These are phyloP conservation scores for Holocentrus rufus DNA, from an alignment of 2,797 vertebrate species.

Conservation along the genomic window DNA sequence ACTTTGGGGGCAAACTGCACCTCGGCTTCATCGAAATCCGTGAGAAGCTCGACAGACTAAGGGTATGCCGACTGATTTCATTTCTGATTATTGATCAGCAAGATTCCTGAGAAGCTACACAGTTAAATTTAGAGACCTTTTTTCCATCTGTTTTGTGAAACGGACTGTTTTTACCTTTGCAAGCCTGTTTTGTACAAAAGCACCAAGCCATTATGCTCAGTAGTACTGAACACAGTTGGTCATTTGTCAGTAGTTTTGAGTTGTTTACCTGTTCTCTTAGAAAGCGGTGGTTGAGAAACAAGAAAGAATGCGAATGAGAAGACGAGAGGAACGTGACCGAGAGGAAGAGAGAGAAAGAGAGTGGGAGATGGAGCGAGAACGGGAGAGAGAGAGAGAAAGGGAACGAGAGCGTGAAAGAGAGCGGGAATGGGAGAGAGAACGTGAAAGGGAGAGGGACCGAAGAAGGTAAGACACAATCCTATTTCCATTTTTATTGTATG, in stretches of 20 bases:
- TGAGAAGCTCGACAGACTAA: constrained; percentile 96
- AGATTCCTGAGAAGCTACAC: too few species aligned
- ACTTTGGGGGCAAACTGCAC: constrained; percentile 98
- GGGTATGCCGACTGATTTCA: constrained; percentile 77
- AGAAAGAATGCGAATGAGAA: constrained; percentile 90
- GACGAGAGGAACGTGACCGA: constrained; percentile 88
- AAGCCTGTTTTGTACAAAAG: not conserved
- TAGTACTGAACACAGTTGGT: not conserved
- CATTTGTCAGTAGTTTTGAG: not conserved
- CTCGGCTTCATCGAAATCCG: constrained; percentile 98
- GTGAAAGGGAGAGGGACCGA: constrained; percentile 72
- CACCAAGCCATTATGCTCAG: not conserved
- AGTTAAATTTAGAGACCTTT: not conserved
- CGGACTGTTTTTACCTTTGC: too few species aligned
- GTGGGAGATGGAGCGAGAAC: constrained; percentile 86
- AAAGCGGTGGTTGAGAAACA: constrained; percentile 96
- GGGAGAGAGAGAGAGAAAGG: constrained; percentile 84
- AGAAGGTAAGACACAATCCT: constrained; percentile 69
- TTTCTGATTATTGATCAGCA: too few species aligned
- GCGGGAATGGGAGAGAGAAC: constrained; percentile 63
- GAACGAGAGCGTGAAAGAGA: constrained; percentile 72
- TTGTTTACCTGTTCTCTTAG: constrained; percentile 69
- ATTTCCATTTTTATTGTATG: not conserved
- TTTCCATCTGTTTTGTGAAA: not conserved
- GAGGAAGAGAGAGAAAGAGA: constrained; percentile 78